Conservation (phyloP, 2,113 vertebrate genomes). For the Tragelaphus buxtoni region DNA sequence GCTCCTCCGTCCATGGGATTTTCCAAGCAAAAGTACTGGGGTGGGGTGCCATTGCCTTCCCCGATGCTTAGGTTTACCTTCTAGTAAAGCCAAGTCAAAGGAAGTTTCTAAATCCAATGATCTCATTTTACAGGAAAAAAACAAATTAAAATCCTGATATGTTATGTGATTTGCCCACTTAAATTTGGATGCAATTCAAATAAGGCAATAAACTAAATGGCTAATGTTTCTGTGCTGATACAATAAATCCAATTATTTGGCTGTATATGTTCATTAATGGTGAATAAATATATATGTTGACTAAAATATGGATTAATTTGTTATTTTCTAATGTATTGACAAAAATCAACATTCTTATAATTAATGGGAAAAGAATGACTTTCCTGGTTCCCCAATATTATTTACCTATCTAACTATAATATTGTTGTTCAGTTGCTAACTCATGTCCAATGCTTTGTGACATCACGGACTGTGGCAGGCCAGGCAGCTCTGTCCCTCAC, state of each 20-base stretch:
- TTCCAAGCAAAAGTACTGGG: no score
- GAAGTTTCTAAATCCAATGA: neutral
- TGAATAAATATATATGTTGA: neutral
- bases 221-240: neutral
- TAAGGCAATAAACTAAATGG: neutral
- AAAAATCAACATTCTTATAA: neutral
- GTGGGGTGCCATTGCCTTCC: no score
- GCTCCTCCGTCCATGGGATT: no score
- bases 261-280: neutral
- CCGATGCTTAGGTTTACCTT: neutral
- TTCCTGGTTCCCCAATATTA: neutral
- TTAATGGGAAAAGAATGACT: neutral
- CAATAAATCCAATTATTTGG: neutral
- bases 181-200: neutral
- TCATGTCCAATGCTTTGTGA: neutral
- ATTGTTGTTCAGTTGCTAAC: neutral
- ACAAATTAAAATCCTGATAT: neutral
- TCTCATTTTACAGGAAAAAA: neutral
- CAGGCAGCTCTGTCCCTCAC: neutral
- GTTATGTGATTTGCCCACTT: neutral
- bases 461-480: rapidly evolving
- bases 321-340: neutral
- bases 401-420: neutral
- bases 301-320: neutral
- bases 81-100: neutral